A percentile compares a stretch with the other conserved stretches of the same genome.
Conservation (phyloP, 2,888 invertebrate species). For the Ichneumon xanthorius region DNA sequence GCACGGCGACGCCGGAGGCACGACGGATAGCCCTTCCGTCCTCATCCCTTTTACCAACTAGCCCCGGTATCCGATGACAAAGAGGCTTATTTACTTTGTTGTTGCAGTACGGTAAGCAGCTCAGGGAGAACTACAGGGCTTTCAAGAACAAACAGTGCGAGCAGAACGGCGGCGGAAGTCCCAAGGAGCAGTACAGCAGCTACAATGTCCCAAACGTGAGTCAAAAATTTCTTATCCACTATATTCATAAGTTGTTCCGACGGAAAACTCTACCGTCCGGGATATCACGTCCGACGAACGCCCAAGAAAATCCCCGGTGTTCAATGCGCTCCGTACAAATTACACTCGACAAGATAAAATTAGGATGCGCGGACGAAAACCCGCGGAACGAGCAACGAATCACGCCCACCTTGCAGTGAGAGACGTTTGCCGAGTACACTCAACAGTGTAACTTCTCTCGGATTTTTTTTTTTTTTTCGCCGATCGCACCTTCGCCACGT, state of each 20-base stretch:
- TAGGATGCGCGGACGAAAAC: neutral
- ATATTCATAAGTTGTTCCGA: neutral
- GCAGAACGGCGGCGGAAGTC: conserved; percentile 84
- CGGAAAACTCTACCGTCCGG: neutral
- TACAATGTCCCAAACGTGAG: conserved; percentile 86
- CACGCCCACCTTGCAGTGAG: conserved; percentile 28
- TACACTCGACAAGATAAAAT: neutral
- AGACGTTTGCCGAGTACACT: conserved; percentile 17
- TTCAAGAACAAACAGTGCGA: conserved; percentile 86
- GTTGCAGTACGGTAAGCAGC: conserved; percentile 88
- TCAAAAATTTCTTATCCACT: conserved; percentile 65
- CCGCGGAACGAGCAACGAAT: conserved; percentile 6
- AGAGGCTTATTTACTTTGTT: conserved; percentile 73
- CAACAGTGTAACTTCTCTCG: neutral
- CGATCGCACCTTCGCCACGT: conserved; percentile 23
- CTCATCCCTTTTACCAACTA: conserved; percentile 34
- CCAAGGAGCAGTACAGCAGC: conserved; percentile 85
- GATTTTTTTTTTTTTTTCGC: conserved; percentile 15
- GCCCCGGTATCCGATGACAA: conserved; percentile 61
- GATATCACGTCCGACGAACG: neutral
- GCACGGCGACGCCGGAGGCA: neutral
- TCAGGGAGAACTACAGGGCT: conserved; percentile 87
- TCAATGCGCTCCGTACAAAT: neutral
- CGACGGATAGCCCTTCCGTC: neutral
- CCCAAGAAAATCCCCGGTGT: neutral